A percentile compares a stretch with the other conserved stretches of the same genome.
These are phyloP conservation scores for Monodelphis domestica DNA, from an alignment of 2,797 vertebrate species.

Conservation along the genomic window DNA sequence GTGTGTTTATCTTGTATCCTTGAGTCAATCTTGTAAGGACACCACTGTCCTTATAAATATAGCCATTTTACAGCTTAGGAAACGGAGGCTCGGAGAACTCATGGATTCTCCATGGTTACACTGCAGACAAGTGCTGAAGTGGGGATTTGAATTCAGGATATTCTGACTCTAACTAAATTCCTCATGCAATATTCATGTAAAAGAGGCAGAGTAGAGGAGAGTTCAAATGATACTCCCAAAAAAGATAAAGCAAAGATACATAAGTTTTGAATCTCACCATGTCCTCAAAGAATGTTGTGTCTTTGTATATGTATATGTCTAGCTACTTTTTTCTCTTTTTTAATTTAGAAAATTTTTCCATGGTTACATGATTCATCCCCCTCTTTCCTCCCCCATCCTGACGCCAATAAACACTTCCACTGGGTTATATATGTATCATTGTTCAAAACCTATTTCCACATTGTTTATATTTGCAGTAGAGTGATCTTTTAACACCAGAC, in stretches of 20 bases:
- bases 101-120: not conserved
- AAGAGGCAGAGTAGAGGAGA: not conserved
- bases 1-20: not conserved
- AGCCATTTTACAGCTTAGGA: not conserved
- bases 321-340: not conserved
- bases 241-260: too few species aligned
- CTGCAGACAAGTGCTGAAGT: not conserved
- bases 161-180: not conserved
- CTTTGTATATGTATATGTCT: too few species aligned
- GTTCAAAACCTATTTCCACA: too few species aligned
- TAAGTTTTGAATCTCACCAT: too few species aligned
- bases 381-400: too few species aligned
- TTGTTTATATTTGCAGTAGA: too few species aligned
- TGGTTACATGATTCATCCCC: too few species aligned
- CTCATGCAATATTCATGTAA: not conserved
- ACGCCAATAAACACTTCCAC: too few species aligned
- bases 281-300: not conserved
- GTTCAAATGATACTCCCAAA: not conserved
- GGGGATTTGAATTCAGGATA: not conserved
- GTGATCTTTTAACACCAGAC: too few species aligned
- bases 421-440: too few species aligned
- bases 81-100: not conserved
- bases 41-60: not conserved
- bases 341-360: too few species aligned
- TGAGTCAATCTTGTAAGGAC: not conserved